Evolutionary conservation across 2,888 invertebrate species (phyloP), one percentile per base, ranked within the genome.

Genomic region (Habroteleia sp.): DNA sequence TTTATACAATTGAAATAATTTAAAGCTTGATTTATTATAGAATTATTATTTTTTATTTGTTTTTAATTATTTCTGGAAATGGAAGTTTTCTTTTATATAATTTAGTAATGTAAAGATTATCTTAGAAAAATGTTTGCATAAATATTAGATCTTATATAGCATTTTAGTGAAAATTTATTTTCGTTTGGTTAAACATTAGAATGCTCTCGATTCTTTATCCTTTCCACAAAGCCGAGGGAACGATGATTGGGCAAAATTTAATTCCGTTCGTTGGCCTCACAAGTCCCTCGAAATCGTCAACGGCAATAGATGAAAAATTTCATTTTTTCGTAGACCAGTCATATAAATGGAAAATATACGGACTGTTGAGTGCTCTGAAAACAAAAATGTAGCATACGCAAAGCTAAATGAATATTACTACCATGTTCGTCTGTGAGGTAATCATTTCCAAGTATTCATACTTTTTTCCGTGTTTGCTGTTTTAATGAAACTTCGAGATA

Each of bases 331-430:
- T 62, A 68, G 74, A 68, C 56, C 37, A 74, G 68, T 27, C 56
- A 63, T 69, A 69, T 56, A 69, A 74, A 74, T 69, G 63, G 63
- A 74, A 74, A 74, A 69, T 74, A 50, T 63, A 56, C 74, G 62
- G 48, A 54, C 62, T 48, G 62, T 8, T 65, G 74, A 74, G 74
- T 74, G 68, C 74, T 68, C 62, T 27, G 74, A 68, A 74, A 68
- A 74, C 74, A 74, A 62, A 62, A 74, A 68, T 66, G 46, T 68
- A 41, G 63, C 74, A 42, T 50, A 50, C 44, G 62, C 48, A 62
- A 74, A 69, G 63, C 39, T 29, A 63, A 74, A 56, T 68, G 68
- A 74, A 74, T 68, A 74, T 74, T 74, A 74, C 68, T 54, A 52
- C 56, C 62, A 31, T 74, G 66, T 66, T 56, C 62, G 66, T 42